phyloP scores from a whole-genome alignment of 2,888 invertebrate genomes.

The Acleris sparsana region DNA sequence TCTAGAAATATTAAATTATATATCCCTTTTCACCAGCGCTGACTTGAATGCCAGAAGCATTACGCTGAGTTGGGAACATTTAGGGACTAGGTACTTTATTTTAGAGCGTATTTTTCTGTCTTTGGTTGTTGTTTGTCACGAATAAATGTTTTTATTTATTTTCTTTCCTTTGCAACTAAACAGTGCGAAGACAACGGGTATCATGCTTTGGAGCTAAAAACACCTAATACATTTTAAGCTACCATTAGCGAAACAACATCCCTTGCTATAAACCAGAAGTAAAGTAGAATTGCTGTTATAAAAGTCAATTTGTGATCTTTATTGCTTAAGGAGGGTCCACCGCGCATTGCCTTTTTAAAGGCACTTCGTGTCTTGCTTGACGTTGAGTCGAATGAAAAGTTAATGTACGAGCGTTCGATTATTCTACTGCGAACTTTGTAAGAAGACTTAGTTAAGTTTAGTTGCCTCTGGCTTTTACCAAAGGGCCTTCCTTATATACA shows the following conservation, averaged over 20 bases:
- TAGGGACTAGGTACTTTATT: too few relatives aligned
- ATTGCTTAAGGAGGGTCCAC: conserved; percentile 12
- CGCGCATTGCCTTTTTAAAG: background rate
- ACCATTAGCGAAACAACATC: conserved; percentile 4
- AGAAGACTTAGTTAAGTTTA: too few relatives aligned
- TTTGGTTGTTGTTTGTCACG: too few relatives aligned
- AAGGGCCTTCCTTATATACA: too few relatives aligned
- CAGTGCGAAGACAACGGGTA: background rate
- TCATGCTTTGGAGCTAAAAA: background rate
- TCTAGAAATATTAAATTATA: background rate
- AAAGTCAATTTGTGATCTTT: conserved; percentile 31
- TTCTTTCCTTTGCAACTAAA: background rate
- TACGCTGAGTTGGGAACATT: too few relatives aligned
- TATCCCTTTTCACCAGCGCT: background rate
- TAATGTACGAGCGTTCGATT: too few relatives aligned
- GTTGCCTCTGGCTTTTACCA: too few relatives aligned
- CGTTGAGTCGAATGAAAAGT: too few relatives aligned
- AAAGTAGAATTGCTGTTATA: conserved; percentile 22
- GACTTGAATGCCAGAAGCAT: too few relatives aligned
- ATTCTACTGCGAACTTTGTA: too few relatives aligned
- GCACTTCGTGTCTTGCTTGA: background rate
- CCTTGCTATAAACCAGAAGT: conserved; percentile 16
- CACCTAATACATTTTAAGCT: conserved; percentile 14
- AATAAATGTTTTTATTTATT: too few relatives aligned
- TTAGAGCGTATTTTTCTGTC: too few relatives aligned